Evolutionary conservation across 2,113 vertebrate genomes (phyloP).

Genomic region (Pedionomus torquatus): DNA sequence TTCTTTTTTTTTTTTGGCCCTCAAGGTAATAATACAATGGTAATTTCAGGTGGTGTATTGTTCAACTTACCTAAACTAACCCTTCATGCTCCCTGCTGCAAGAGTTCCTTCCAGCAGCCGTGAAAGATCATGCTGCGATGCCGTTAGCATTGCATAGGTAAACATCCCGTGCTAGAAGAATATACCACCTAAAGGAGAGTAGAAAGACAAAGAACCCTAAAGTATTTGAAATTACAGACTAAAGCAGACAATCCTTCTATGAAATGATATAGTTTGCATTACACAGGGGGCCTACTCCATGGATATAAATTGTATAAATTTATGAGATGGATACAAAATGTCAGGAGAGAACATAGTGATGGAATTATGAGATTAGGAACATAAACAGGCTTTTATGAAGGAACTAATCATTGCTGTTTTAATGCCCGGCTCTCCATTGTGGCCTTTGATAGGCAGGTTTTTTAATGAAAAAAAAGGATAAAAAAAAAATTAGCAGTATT

Average conservation of each 20-base stretch:
- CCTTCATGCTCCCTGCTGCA: background rate
- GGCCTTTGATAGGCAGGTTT: background rate
- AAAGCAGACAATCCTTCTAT: background rate
- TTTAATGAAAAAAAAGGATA: background rate
- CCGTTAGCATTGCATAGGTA: background rate
- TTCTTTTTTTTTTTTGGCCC: background rate
- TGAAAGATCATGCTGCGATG: background rate
- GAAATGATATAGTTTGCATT: background rate
- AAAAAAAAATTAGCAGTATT: background rate
- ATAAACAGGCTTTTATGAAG: background rate
- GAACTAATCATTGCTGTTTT: background rate
- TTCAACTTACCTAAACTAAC: background rate
- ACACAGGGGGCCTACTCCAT: background rate
- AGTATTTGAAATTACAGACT: background rate
- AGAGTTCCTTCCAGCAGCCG: background rate
- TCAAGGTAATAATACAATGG: background rate
- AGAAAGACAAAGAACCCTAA: background rate
- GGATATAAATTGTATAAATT: background rate
- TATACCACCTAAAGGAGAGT: background rate
- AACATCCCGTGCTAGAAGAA: background rate
- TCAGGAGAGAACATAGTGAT: accelerated
- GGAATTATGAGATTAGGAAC: background rate
- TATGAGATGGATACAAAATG: background rate
- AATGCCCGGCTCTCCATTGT: background rate
- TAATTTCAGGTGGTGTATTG: background rate